Evolutionary conservation across 2,888 invertebrate genomes (phyloP), one percentile per base, ranked within the genome.

Genomic region (Epicampocera succincta): DNA sequence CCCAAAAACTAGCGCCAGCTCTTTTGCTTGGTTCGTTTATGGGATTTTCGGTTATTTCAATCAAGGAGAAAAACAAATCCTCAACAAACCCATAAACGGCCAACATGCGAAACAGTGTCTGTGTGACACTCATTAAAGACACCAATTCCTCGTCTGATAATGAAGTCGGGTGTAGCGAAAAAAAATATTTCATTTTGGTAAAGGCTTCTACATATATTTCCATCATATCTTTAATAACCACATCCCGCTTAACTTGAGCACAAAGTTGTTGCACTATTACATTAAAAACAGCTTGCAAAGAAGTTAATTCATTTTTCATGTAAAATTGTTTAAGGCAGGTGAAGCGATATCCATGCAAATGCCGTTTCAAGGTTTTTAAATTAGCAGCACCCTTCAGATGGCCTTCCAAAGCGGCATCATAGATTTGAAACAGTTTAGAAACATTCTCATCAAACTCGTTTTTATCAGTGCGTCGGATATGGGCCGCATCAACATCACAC

Each of bases 1-100:
- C 90, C 91, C 91, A 91, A 81, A 90, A 91, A n/a, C 87, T 85
- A 1, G 90, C 88, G 1, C 90, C 89, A 13, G 79, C 71, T 0
- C 91, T 87, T 3, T 81, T 85, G 0, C 25, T 38, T 2, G 66
- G 48, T 13, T 82, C 75, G 5, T 84, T 85, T 63, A 86, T 85
- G 2, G 76, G 52, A 80, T 88, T 88, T 79, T 91, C 91, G 0
- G 87, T 83, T 40, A 90, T 76, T n/a, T 85, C 85, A 1, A 91
- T 81, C 5, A 91, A 83, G 19, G 85, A 84, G 9, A 86, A 82
- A 72, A 91, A 91, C 3, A 89, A n/a, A 21, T 87, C 87, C 19
- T 90, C 89, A 3, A 90, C 87, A 21, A 88, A 87, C 0, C 90
- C 90, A 73, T 87, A 86, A 2, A 85, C 56, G 1, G 91, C 90